These are phyloP conservation scores for Pristionchus mayeri DNA, from an alignment of 2,888 invertebrate genomes.

Conservation along the genomic window DNA sequence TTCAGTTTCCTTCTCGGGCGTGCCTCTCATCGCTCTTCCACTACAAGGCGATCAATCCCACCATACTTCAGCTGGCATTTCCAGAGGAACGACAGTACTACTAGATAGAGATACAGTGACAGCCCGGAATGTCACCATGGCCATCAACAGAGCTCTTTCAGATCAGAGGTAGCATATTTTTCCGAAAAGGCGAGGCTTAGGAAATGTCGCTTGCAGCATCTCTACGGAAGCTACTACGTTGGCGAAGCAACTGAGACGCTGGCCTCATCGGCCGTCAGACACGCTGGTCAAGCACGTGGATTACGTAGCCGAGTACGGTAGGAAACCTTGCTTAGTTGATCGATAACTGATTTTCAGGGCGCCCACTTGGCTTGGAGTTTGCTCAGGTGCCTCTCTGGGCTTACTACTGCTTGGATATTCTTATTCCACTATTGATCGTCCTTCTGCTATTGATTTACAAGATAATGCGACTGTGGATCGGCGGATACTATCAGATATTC, in stretches of 20 bases:
- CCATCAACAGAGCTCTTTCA: not conserved
- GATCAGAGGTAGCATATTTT: not conserved
- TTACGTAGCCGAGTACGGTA: conserved; percentile 25
- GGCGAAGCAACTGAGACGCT: not conserved
- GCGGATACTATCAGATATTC: conserved; percentile 7
- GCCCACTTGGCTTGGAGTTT: conserved; percentile 8
- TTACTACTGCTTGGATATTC: conserved; percentile 29
- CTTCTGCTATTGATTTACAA: not conserved
- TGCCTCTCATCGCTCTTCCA: conserved; percentile 11
- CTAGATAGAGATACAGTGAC: not conserved
- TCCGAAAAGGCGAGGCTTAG: not conserved
- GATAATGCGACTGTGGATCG: not conserved
- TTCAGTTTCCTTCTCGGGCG: conserved; percentile 18
- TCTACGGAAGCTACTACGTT: not conserved
- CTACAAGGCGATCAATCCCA: conserved; percentile 37
- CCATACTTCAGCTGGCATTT: not conserved
- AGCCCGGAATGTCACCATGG: not conserved
- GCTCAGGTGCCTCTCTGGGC: not conserved
- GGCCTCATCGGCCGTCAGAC: not conserved
- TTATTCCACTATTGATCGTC: not conserved
- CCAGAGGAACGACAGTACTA: not conserved
- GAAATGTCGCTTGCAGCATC: not conserved
- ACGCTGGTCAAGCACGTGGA: not conserved
- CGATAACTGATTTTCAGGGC: not conserved
- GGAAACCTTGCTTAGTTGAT: not conserved